Base-by-base conservation (phyloP, 2,113 vertebrate species). In the Hucho hucho region DNA sequence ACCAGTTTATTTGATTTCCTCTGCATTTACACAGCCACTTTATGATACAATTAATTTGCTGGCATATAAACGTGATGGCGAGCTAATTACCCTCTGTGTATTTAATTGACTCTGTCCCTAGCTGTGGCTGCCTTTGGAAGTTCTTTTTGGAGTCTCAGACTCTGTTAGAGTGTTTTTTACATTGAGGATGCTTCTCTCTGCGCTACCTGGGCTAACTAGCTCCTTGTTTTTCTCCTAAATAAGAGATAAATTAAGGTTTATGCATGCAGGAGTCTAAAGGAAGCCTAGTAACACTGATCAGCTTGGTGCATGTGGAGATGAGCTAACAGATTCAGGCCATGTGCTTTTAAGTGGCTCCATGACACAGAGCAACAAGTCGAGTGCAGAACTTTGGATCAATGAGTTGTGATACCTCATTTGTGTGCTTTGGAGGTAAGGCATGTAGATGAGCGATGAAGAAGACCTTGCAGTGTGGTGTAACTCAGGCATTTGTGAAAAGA, bases 171-270 rank as follows among this genome's bases (percentile, higher is more conserved):
- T 65, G 65, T 73, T 49, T 74, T 11, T 43, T 43, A 43, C 53
- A 66, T 74, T 73, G 61, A 37, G 32, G 43, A 79, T 68, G 70
- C 74, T 66, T 83, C 70, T 43, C 69, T 82, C 72, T 69, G 68
- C 46, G 69, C 70, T 47, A 77, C 77, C 9, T 32, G 47, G 77
- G 81, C 69, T 77, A 84, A 81, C 77, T 53, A 73, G 67, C 68
- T 79, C 78, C 76, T 83, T 90, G 82, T 84, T 87, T 86, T 85
- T 83, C 79, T 88, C 79, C 88, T 87, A 64, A 88, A 88, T 88
- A 87, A 88, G 61, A 87, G 73, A 88, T 86, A 86, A 78, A 87
- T 75, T 67, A 64, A 24, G 69, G 20, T 37, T 53, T 59, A 65
- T 86, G 70, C 84, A 79, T 75, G 77, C 69, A 73, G 71, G 64